Conservation (phyloP, 1,140 invertebrate genomes). For the Trialeurodes vaporariorum region DNA sequence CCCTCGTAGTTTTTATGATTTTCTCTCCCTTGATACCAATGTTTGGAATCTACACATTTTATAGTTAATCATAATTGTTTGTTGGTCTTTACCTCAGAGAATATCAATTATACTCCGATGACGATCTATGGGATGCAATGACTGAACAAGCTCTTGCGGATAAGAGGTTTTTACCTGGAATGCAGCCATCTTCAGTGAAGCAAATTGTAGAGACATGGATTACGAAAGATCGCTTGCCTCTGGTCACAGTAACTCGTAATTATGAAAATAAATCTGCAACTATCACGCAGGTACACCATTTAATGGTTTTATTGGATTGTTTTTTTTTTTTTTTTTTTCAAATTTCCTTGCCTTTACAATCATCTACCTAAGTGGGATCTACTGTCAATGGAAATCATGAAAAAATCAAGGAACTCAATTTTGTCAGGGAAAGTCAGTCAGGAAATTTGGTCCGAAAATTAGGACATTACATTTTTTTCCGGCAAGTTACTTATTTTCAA, state of each 20-base stretch:
- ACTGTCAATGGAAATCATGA: no score
- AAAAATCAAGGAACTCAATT: no score
- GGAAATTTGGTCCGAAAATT: no score
- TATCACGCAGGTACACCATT: conserved; percentile 45
- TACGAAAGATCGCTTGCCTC: conserved; percentile 62
- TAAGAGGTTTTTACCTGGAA: conserved; percentile 40
- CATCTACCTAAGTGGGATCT: no score
- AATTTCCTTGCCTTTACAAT: no score
- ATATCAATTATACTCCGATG: conserved; percentile 59
- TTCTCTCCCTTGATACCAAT: conserved; percentile 8
- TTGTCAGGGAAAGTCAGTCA: no score
- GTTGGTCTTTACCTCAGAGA: conserved; percentile 42
- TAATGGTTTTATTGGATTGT: neutral
- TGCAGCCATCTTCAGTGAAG: conserved; percentile 40
- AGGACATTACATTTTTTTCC: no score
- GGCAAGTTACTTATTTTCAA: no score
- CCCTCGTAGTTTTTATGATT: no score
- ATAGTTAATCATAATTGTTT: conserved; percentile 8
- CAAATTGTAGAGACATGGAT: conserved; percentile 69
- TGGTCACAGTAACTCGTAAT: conserved; percentile 58
- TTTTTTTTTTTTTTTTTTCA: neutral
- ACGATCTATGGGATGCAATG: conserved; percentile 68
- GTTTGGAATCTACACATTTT: neutral
- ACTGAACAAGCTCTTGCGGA: conserved; percentile 49
- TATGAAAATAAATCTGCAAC: conserved; percentile 48